Evolutionary conservation across 2,797 vertebrate genomes (phyloP).

Genomic region (Protonibea diacanthus): DNA sequence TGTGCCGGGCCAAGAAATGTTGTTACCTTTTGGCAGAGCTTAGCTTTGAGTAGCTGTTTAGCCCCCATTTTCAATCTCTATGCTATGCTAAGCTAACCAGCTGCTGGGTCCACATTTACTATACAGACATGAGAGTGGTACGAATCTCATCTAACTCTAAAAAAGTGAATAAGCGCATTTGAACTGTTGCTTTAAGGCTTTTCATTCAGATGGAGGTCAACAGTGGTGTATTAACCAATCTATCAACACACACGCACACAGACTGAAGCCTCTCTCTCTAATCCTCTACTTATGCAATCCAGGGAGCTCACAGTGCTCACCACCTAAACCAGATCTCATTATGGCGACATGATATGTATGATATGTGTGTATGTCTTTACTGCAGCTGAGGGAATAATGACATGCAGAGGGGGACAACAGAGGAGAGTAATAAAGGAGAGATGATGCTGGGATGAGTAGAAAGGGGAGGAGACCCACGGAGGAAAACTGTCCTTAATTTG

Average conservation of each 20-base stretch:
- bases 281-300: slow-evolving; percentile 45
- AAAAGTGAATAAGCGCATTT: background rate
- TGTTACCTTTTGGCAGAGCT: background rate
- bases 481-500: slow-evolving; percentile 79
- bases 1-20: background rate
- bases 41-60: background rate
- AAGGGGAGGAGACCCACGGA: slow-evolving; percentile 50
- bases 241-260: background rate
- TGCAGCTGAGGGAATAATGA: slow-evolving; percentile 24
- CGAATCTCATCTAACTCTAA: background rate
- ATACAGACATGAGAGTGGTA: background rate
- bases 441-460: slow-evolving; percentile 19
- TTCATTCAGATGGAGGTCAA: background rate
- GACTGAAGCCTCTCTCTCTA: slow-evolving; percentile 14
- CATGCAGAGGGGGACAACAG: slow-evolving; percentile 7
- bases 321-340: slow-evolving; percentile 46
- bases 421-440: slow-evolving; percentile 11
- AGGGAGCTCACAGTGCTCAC: slow-evolving; percentile 24
- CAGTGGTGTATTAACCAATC: background rate
- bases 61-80: background rate
- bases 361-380: background rate
- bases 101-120: background rate
- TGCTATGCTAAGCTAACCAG: background rate
- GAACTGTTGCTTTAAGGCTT: background rate
- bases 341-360: slow-evolving; percentile 21